These are phyloP conservation scores for Neoitamus cyanurus DNA, from an alignment of 2,888 invertebrate species.

Conservation along the genomic window DNA sequence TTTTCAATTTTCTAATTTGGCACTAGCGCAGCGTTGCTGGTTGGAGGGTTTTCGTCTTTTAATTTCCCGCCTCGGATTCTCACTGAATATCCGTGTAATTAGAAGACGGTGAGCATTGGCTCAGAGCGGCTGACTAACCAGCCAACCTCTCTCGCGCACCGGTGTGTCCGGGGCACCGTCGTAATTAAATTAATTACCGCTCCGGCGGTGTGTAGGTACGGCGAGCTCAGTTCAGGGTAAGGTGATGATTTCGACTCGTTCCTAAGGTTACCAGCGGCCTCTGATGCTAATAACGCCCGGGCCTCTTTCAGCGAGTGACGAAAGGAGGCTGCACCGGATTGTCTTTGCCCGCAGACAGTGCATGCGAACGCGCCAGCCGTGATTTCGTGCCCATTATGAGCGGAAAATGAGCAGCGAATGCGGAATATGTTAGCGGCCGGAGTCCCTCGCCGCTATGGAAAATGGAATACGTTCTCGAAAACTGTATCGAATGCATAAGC, in stretches of 20 bases:
- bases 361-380: constrained; percentile 25
- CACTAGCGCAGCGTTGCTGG: constrained; percentile 11
- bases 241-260: constrained; percentile 1
- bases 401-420: background rate
- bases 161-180: background rate
- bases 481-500: background rate
- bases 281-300: background rate
- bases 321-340: constrained; percentile 16
- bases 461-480: background rate
- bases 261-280: background rate
- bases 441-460: background rate
- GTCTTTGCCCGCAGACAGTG: background rate
- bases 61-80: constrained; percentile 44
- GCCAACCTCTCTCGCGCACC: constrained; percentile 11
- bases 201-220: background rate
- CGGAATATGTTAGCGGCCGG: constrained; percentile 1
- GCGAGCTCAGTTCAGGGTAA: constrained; percentile 18
- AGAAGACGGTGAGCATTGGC: constrained; percentile 33
- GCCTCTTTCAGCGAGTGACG: background rate
- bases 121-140: constrained; percentile 3
- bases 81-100: constrained; percentile 46
- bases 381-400: constrained; percentile 26
- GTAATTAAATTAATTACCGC: constrained; percentile 37
- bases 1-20: constrained; percentile 41
- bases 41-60: constrained; percentile 39